phyloP scores from a whole-genome alignment of 2,113 vertebrate species.

The Sylvilagus bachmani region DNA sequence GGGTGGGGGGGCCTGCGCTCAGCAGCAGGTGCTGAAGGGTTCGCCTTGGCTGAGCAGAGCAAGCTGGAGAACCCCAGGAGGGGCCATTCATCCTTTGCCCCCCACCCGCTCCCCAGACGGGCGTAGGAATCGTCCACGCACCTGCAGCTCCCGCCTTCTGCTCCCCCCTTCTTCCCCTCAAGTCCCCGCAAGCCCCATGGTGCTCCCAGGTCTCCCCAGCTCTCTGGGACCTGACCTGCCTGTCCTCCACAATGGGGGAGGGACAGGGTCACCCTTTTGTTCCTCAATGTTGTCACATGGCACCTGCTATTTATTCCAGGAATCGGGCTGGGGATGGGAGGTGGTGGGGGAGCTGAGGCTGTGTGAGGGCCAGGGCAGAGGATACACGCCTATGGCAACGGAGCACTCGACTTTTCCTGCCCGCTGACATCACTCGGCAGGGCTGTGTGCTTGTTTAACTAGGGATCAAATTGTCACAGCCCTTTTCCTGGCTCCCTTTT shows the following conservation, averaged over 20 bases:
- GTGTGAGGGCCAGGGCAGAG: constrained; percentile 77
- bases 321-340: neutral
- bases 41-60: neutral
- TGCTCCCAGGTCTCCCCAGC: neutral
- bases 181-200: neutral
- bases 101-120: neutral
- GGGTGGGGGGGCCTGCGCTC: no score
- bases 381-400: constrained; percentile 70
- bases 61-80: neutral
- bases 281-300: constrained; percentile 60
- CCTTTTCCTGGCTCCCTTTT: constrained; percentile 52
- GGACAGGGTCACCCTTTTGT: constrained; percentile 69
- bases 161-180: neutral
- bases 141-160: neutral
- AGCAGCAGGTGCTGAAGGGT: neutral
- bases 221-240: neutral
- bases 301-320: constrained; percentile 65
- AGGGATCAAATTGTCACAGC: constrained; percentile 81
- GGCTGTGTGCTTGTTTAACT: constrained; percentile 84
- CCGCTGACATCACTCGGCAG: constrained; percentile 81
- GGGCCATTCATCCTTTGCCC: neutral
- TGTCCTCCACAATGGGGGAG: constrained; percentile 25
- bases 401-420: constrained; percentile 75
- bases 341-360: constrained; percentile 40
- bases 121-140: neutral